Evolutionary conservation across 2,888 invertebrate species (phyloP), one percentile per base, ranked within the genome.

Genomic region (Lacanobia oleracea): DNA sequence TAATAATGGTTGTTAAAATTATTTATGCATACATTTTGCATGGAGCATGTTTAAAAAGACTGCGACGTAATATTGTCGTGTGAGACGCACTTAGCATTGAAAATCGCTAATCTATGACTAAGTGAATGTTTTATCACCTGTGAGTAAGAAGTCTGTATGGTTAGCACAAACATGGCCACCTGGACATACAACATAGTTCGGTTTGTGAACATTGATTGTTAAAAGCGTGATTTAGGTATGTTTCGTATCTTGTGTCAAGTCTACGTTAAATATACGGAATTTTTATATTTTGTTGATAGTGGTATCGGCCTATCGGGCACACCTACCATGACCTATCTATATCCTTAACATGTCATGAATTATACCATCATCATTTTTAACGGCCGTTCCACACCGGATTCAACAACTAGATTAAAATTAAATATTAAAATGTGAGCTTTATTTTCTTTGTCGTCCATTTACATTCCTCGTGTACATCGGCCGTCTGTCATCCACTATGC

Each of bases 81-180:
- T 71, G 23, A 74, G 65, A 65, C 67, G 70, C 72, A 70, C 73
- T 78, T 68, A 86, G 80, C 91, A 93, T 92, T 92, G 91, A 86
- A 86, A 86, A 87, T 88, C 81, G 89, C 89, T 92, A 92, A 93
- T 92, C 87, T 89, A 85, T 91, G 90, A 92, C 88, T 92, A 92
- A 92, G 83, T 82, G 82, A 82, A 83, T 71, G 82, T 79, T 85
- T 91, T 91, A 91, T 91, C 90, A 82, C 83, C 70, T 71, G 66
- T 88, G 85, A 86, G 84, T 86, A 88, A 89, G 71, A 85, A 68
- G 79, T 81, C 74, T 61, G 75, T 70, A 68, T 74, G 74, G 76
- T 75, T 75, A 63, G 66, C 67, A 72, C 77, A 87, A 79, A 88
- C 77, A 85, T 77, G 75, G 76, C 83, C 84, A 86, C 85, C 85